Evolutionary conservation across 2,888 invertebrate genomes (phyloP).

Genomic region (Drosophila meridionalis): DNA sequence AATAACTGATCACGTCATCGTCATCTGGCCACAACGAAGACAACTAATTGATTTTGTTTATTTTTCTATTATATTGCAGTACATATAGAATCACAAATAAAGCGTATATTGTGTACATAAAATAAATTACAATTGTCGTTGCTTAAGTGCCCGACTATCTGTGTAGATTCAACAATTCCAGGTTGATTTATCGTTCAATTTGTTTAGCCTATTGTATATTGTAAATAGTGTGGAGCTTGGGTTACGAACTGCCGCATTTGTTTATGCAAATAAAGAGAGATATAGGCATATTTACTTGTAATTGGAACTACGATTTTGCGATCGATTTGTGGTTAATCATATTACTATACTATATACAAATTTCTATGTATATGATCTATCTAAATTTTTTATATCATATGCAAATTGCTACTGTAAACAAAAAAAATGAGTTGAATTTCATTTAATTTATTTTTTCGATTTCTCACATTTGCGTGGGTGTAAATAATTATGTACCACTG

Average conservation of each 20-base stretch:
- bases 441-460: neutral
- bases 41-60: constrained; percentile 52
- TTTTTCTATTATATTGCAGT: constrained; percentile 20
- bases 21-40: constrained; percentile 46
- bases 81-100: constrained; percentile 7
- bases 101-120: neutral
- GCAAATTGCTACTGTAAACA: constrained; percentile 10
- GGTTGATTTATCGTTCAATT: constrained; percentile 26
- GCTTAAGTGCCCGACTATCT: constrained; percentile 14
- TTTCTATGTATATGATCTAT: neutral
- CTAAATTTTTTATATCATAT: constrained; percentile 11
- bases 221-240: constrained; percentile 1
- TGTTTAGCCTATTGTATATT: constrained; percentile 18
- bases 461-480: constrained; percentile 22
- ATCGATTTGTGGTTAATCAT: constrained; percentile 17
- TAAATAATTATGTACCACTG: constrained; percentile 30
- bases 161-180: constrained; percentile 7
- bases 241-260: constrained; percentile 18
- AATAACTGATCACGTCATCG: constrained; percentile 68
- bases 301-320: constrained; percentile 2
- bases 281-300: constrained; percentile 11
- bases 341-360: neutral
- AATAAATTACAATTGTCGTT: constrained; percentile 21
- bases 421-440: constrained; percentile 10
- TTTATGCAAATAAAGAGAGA: constrained; percentile 52